Evolutionary conservation across 37 sponge, comb jelly and placozoan genomes (phyloP).

Genomic region (Agelas oroides): DNA sequence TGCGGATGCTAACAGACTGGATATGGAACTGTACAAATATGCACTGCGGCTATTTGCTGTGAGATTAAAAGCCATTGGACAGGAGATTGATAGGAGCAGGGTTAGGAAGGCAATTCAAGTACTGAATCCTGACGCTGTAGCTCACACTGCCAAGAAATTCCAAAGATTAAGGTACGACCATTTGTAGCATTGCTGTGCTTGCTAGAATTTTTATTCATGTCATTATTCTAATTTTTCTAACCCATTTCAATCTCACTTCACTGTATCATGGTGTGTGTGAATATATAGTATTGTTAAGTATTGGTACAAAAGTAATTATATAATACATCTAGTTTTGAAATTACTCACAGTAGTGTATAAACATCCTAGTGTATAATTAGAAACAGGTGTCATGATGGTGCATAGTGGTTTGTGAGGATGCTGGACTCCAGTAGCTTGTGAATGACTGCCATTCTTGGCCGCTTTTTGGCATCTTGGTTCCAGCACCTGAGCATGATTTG

Average conservation of each 20-base stretch:
- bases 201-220: too few species aligned
- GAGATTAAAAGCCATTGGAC: conserved; percentile 14
- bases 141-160: not conserved
- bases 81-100: conserved; percentile 1
- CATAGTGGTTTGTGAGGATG: conserved; percentile 42
- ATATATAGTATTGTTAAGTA: too few species aligned
- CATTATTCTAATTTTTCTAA: too few species aligned
- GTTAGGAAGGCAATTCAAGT: not conserved
- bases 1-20: conserved; percentile 58
- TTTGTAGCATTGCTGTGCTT: not conserved
- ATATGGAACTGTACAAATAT: conserved; percentile 83
- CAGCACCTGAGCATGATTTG: conserved; percentile 63
- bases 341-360: not conserved
- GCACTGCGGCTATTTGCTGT: conserved; percentile 69
- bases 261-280: too few species aligned
- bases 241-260: too few species aligned
- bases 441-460: conserved; percentile 40
- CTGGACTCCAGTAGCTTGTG: conserved; percentile 54
- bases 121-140: not conserved
- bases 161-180: conserved; percentile 3
- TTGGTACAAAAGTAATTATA: too few species aligned
- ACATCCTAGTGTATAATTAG: too few species aligned
- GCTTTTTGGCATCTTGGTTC: conserved; percentile 18
- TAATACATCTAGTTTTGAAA: too few species aligned
- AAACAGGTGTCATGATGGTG: not conserved